Base-by-base conservation (phyloP, 2,797 vertebrate genomes). In the Chanos chanos region DNA sequence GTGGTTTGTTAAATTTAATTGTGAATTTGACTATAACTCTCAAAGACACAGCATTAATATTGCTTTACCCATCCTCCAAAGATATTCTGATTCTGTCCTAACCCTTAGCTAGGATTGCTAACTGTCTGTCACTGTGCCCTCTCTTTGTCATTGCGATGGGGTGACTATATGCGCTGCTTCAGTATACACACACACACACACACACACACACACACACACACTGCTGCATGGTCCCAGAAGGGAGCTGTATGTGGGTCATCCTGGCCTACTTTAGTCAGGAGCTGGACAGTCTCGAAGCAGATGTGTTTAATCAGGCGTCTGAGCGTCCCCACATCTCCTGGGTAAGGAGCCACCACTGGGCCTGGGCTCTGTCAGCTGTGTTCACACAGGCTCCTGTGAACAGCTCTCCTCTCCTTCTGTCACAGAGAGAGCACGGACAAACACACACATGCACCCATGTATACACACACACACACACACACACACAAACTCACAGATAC, bases 171-270 rank as follows among this genome's bases (percentile, higher is more conserved):
- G n/a, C n/a, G 7, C 15, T 34, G 61, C 37, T 52, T 50, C 51
- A 66, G 50, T 70, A 48, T n/a, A n/a, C n/a, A n/a, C n/a, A n/a
- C n/a, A n/a, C n/a, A n/a, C n/a, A n/a, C n/a, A n/a, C n/a, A n/a
- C n/a, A n/a, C n/a, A n/a, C n/a, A n/a, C n/a, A n/a, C n/a, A n/a
- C n/a, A n/a, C n/a, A n/a, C n/a, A n/a, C n/a, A n/a, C n/a, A n/a
- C n/a, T 45, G 53, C 24, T 31, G 28, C 18, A 15, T 39, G 9
- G 33, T 60, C 60, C 74, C 64, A 43, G 7, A 15, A 7, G 68
- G 66, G 61, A 63, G 40, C 41, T 63, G 57, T 81, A 85, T 81
- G 61, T 84, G 76, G 78, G 80, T 69, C 77, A 77, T 68, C 55
- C 39, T 79, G 81, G 52, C 82, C 81, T 80, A 81, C 67, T 81